phyloP scores from a whole-genome alignment of 2,113 vertebrate species.

The Amphiprion percula region DNA sequence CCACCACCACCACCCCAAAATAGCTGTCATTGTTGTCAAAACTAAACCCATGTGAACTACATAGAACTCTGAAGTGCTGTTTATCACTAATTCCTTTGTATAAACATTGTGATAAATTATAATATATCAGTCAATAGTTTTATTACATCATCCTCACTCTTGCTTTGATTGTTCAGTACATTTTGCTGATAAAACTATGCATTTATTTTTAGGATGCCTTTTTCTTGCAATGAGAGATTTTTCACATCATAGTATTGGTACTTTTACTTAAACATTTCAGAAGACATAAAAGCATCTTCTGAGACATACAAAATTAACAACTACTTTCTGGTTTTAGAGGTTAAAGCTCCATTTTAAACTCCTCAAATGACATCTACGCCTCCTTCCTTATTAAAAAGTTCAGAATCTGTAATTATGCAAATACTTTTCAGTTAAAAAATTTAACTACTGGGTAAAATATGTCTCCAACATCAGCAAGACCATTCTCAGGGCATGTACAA shows the following conservation, averaged over 20 bases:
- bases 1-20: too few relatives aligned
- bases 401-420: not conserved
- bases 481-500: not conserved
- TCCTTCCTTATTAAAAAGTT: not conserved
- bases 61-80: too few relatives aligned
- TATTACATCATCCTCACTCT: too few relatives aligned
- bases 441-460: not conserved
- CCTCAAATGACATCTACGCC: not conserved
- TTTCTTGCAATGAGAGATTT: not conserved
- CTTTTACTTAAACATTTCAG: not conserved
- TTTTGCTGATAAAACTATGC: too few relatives aligned
- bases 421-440: constrained; percentile 1
- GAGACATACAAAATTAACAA: not conserved
- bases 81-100: too few relatives aligned
- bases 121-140: too few relatives aligned
- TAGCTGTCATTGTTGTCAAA: too few relatives aligned
- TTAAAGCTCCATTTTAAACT: not conserved
- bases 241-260: not conserved
- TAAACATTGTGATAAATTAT: too few relatives aligned
- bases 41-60: too few relatives aligned
- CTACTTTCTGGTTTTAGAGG: not conserved
- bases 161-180: too few relatives aligned
- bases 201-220: too few relatives aligned
- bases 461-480: not conserved
- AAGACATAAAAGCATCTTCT: not conserved